Base-by-base conservation (phyloP, 2,888 invertebrate species). In the Cotesia congregata region DNA sequence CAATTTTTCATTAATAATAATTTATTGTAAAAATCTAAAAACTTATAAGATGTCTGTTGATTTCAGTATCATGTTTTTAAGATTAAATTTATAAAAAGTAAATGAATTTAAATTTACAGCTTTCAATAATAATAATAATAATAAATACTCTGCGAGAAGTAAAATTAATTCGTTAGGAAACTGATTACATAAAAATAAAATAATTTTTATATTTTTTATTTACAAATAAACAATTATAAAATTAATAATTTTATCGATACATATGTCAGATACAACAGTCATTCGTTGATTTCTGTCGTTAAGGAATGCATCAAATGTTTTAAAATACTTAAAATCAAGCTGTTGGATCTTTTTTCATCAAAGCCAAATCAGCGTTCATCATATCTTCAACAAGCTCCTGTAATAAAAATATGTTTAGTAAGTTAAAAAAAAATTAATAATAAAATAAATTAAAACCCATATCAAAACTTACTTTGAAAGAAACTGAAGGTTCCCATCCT, bases 261-360 rank as follows among this genome's bases (percentile, higher is more conserved):
- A 62, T 62, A 2, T 62, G 3, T 64, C 12, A 64, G 9, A 20
- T 5, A 6, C 9, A 64, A 20, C 17, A 64, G 7, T 64, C 12
- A 64, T 17, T 20, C 3, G 17, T 64, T 20, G 20, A 15, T 17
- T 64, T 17, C 12, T 7, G 4, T 50, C 6, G 59, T 15, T 12
- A 17, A 39, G 71, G 60, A 71, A 71, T 60, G 71, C 40, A 60
- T 72, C 61, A 50, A 71, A 20, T 72, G 15, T 67, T 30, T 9
- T 17, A 9, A 12, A 12, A 61, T 50, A 67, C 72, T 30, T 9
- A 20, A 1, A 6, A 71, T 85, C 93, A 98, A 80, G 98, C 98
- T 83, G 92, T 92, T 5, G 98, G 98, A 91, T 99, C 95, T 82
- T 92, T 93, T 87, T 93, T 95, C 98, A 99, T 99, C 76, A 99